phyloP scores from a whole-genome alignment of 2,113 vertebrate genomes.

The Verasper variegatus region DNA sequence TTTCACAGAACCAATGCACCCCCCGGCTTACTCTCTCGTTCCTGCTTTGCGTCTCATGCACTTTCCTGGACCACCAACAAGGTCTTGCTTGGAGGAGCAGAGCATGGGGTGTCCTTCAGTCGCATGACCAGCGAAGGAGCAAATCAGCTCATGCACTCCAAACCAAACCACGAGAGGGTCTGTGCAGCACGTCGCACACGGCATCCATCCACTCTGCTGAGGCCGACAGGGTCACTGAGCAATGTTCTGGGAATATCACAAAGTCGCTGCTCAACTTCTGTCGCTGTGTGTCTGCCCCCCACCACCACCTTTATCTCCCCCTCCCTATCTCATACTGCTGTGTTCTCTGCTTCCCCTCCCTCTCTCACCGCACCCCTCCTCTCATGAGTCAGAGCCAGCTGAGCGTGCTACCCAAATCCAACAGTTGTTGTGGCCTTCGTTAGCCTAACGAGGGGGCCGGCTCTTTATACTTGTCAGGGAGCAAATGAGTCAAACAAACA shows the following conservation, averaged over 20 bases:
- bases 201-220: constrained; percentile 61
- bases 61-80: constrained; percentile 70
- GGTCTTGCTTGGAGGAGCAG: constrained; percentile 54
- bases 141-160: constrained; percentile 68
- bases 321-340: constrained; percentile 47
- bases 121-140: constrained; percentile 61
- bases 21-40: neutral
- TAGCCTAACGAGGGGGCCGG: constrained; percentile 80
- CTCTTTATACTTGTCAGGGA: constrained; percentile 80
- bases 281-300: constrained; percentile 36
- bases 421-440: constrained; percentile 81
- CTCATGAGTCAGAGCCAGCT: constrained; percentile 71
- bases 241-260: constrained; percentile 79
- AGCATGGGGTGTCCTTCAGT: constrained; percentile 67
- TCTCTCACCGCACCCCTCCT: constrained; percentile 18
- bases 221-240: constrained; percentile 72
- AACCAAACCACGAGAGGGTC: constrained; percentile 57
- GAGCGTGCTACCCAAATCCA: constrained; percentile 77
- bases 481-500: constrained; percentile 82
- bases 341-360: constrained; percentile 30
- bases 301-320: constrained; percentile 24
- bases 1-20: constrained; percentile 28
- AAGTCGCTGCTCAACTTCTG: constrained; percentile 74
- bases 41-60: constrained; percentile 35
- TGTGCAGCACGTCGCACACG: constrained; percentile 59